A percentile compares a stretch with the other conserved stretches of the same genome.
These are phyloP conservation scores for Epinotia nisella DNA, from an alignment of 2,888 invertebrate genomes.

Conservation along the genomic window DNA sequence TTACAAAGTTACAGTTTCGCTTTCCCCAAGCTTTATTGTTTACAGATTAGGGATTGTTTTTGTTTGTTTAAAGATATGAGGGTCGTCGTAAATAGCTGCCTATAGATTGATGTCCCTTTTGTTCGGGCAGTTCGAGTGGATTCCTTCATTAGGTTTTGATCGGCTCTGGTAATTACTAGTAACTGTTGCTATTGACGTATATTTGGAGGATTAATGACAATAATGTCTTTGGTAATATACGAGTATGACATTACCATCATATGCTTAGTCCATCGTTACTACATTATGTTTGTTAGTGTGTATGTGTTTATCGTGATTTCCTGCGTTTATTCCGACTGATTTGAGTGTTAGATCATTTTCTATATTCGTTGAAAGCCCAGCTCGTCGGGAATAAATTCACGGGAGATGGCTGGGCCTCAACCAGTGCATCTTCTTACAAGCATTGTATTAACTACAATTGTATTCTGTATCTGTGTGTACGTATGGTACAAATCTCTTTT, in stretches of 20 bases:
- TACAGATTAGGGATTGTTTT: neutral
- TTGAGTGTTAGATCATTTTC: no score
- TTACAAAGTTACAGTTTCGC: constrained; percentile 54
- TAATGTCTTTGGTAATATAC: constrained; percentile 6
- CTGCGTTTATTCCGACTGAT: no score
- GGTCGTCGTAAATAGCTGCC: constrained; percentile 48
- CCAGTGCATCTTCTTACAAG: no score
- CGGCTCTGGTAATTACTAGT: constrained; percentile 36
- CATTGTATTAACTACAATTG: no score
- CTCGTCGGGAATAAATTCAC: no score
- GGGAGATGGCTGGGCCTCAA: no score
- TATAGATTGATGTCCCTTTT: constrained; percentile 76
- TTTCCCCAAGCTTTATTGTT: constrained; percentile 50
- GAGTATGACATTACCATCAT: neutral
- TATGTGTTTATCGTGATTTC: no score
- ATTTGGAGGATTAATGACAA: constrained; percentile 26
- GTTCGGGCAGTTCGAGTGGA: constrained; percentile 67
- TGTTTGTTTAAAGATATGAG: constrained; percentile 32
- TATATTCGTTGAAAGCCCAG: no score
- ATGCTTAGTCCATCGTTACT: no score
- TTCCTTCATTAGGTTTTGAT: constrained; percentile 65
- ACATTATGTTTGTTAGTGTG: no score
- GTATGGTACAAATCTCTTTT: no score
- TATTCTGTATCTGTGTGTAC: no score
- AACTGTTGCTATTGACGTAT: constrained; percentile 33